Evolutionary conservation across 2,113 vertebrate genomes (phyloP), one percentile per base, ranked within the genome.

Genomic region (Aythya baeri): DNA sequence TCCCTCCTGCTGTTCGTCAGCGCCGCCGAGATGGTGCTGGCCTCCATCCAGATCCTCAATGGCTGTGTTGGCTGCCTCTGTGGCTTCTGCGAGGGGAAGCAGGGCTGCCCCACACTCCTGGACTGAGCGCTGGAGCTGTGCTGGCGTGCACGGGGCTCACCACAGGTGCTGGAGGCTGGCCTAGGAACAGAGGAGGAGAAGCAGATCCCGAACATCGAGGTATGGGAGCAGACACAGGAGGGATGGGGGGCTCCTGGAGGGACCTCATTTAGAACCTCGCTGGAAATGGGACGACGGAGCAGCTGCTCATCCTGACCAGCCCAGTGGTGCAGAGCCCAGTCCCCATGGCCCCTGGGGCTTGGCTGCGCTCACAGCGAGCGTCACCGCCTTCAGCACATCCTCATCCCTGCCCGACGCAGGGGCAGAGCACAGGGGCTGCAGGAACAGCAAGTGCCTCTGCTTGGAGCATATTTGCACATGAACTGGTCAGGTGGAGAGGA

Each of bases 61-160:
- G 97, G 97, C 76, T 94, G 97, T 91, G 78, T 98, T 2, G 96
- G 98, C 50, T 94, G 98, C 80, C 87, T 98, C 77, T 98, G 98
- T 6, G 97, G 97, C 90, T 90, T 97, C 67, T 98, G 98, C 7
- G 97, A 98, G 29, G 91, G 91, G 16, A 95, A 95, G 94, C 91
- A 97, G 93, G 36, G 62, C 36, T 17, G 10, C 26, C 62, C 62
- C 25, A 7, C 17, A 26, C 26, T 7, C 62, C 62, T 18, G 62
- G 36, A 12, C 36, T 63, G 36, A 63, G 62, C 52, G 36, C 50
- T 27, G 62, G 34, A 26, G 23, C 62, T 36, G 26, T 16, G 6
- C 17, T 17, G 52, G 25, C 16, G 13, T 52, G 50, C 50, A 25
- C 6, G 23, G 50, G 50, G 50, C 23, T 52, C 50, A 13, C 50